phyloP scores from a whole-genome alignment of 1,140 invertebrate genomes.

The Aphidius ervi region DNA sequence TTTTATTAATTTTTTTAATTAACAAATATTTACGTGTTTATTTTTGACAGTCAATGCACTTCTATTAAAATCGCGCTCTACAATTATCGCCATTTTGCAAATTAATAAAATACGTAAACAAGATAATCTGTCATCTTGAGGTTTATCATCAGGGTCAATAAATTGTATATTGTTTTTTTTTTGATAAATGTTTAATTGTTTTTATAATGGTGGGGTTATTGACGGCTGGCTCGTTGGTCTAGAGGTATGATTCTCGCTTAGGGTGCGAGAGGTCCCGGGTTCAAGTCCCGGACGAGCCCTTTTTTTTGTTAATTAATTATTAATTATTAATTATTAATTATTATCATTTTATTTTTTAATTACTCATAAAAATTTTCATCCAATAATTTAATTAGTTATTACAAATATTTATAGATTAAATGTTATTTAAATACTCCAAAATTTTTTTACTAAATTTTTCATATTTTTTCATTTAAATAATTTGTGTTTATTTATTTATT shows the following conservation, averaged over 20 bases:
- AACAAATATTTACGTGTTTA: conserved; percentile 32
- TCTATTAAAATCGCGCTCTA: conserved; percentile 44
- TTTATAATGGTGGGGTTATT: too few species aligned
- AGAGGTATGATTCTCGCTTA: conserved; percentile 79
- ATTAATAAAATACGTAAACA: conserved; percentile 2
- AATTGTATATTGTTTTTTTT: too few species aligned
- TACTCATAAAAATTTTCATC: too few species aligned
- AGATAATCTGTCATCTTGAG: conserved; percentile 5
- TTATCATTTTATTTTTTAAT: too few species aligned
- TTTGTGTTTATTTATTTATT: not conserved
- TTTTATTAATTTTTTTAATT: conserved; percentile 2
- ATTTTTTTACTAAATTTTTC: not conserved
- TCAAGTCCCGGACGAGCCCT: conserved; percentile 76
- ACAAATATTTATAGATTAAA: too few species aligned
- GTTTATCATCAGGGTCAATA: too few species aligned
- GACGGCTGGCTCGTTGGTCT: conserved; percentile 66
- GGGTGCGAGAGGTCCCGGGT: conserved; percentile 80
- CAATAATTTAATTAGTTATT: too few species aligned
- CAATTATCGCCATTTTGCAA: conserved; percentile 42
- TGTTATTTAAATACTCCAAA: too few species aligned
- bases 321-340: too few species aligned
- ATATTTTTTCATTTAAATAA: not conserved
- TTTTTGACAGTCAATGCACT: conserved; percentile 39
- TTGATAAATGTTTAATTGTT: not conserved
- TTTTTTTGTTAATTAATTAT: not conserved